Evolutionary conservation across 2,888 invertebrate genomes (phyloP), one percentile per base, ranked within the genome.

Genomic region (Loripinus fragilis): DNA sequence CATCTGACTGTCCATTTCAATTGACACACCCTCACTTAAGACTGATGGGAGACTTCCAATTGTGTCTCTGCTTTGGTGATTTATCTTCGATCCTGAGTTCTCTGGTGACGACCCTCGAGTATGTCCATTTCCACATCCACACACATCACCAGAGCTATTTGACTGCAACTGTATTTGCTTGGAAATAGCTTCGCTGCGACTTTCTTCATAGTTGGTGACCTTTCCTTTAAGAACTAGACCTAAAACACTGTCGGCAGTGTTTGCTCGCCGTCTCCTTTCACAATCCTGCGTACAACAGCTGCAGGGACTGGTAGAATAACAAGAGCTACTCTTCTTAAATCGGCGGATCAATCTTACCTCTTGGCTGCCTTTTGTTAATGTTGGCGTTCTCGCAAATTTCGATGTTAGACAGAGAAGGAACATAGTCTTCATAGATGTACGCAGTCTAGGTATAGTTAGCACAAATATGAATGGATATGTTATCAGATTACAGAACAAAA

Each of bases 1-100:
- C 23, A 52, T 2, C 25, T 52, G 52, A n/a, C 52, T 52, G 25
- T 52, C 52, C 52, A 52, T 52, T 52, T 52, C 52, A 12, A 52
- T 52, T n/a, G 52, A 52, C 7, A 52, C 23, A 1, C 52, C 52
- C 20, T 20, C 45, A 25, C 52, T 52, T 10, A 28, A 8, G 25
- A 52, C 52, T 23, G 52, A 52, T 25, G 25, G 3, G 23, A 23
- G 25, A 28, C 52, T 52, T 5, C 23, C n/a, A 5, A 8, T 5
- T 8, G 17, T 5, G 3, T 52, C 25, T 28, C n/a, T 52, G 8
- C 52, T 52, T 28, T 28, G 23, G 17, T 15, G 45, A 38, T 8
- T 38, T 5, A 8, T 12, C 38, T 12, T 38, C 7, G 38, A 38
- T 38, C 38, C 38, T 38, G 38, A 5, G 12, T 12, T 38, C 38